Evolutionary conservation across 2,797 vertebrate genomes (phyloP).

Genomic region (Aphelocoma californica): DNA sequence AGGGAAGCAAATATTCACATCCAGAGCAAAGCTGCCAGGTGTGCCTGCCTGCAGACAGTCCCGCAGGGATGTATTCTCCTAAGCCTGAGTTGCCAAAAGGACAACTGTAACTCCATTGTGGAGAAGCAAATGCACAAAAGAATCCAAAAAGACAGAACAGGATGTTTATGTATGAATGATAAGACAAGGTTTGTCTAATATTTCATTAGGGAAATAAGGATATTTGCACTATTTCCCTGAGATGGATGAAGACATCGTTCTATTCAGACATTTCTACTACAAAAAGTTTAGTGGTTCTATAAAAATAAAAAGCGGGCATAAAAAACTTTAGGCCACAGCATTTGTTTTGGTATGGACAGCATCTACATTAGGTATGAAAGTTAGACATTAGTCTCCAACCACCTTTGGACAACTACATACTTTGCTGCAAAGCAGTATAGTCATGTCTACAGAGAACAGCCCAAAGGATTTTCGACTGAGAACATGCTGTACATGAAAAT

Average conservation of each 20-base stretch:
- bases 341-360: not conserved
- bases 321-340: not conserved
- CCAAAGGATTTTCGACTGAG: not conserved
- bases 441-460: not conserved
- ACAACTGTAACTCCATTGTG: not conserved
- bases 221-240: not conserved
- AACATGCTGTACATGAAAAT: not conserved
- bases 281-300: not conserved
- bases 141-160: not conserved
- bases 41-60: not conserved
- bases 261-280: not conserved
- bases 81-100: not conserved
- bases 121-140: not conserved
- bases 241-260: fast-evolving
- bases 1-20: not conserved
- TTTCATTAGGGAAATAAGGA: not conserved
- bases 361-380: not conserved
- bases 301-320: not conserved
- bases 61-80: not conserved
- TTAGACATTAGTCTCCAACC: not conserved
- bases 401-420: not conserved
- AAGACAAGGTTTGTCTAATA: not conserved
- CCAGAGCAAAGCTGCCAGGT: not conserved
- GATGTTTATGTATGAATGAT: not conserved
- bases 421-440: not conserved